Evolutionary conservation across 2,888 invertebrate species (phyloP).

Genomic region (Dynastes grantii): DNA sequence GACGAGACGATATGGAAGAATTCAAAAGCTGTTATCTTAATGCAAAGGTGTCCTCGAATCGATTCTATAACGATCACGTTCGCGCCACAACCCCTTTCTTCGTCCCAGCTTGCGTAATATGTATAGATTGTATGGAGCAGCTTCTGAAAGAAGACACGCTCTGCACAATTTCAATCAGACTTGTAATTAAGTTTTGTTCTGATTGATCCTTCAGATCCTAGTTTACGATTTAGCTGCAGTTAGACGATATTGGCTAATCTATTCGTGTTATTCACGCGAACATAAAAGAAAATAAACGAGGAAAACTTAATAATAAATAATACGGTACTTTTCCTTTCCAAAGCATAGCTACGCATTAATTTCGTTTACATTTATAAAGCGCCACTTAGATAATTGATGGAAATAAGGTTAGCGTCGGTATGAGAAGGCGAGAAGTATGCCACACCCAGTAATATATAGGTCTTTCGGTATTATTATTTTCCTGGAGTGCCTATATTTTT

Average conservation of each 20-base stretch:
- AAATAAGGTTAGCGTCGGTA: slow-evolving; percentile 27
- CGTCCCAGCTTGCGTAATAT: slow-evolving; percentile 21
- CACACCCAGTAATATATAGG: slow-evolving; percentile 24
- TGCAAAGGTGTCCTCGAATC: slow-evolving; percentile 42
- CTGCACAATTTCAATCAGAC: slow-evolving; percentile 23
- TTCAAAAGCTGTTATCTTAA: slow-evolving; percentile 47
- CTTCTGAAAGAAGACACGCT: slow-evolving; percentile 8
- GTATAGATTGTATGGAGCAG: slow-evolving; percentile 2
- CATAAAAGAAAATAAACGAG: background rate
- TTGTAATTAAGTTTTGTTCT: too few species aligned
- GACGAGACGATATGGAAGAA: slow-evolving; percentile 43
- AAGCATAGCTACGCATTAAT: background rate
- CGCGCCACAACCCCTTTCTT: slow-evolving; percentile 15
- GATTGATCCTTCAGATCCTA: background rate
- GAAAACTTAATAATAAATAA: background rate
- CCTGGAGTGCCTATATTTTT: slow-evolving; percentile 8
- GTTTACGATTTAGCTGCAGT: background rate
- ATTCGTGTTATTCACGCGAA: background rate
- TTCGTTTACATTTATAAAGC: background rate
- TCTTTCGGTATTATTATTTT: slow-evolving; percentile 22
- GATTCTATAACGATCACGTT: slow-evolving; percentile 29
- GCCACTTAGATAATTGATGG: slow-evolving; percentile 10
- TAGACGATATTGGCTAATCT: background rate
- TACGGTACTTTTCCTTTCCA: background rate
- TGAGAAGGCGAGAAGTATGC: slow-evolving; percentile 13